Percentiles rank a stretch among this genome's conserved stretches.
Conservation (phyloP, 1,140 invertebrate genomes). For the Anthonomus grandis region DNA sequence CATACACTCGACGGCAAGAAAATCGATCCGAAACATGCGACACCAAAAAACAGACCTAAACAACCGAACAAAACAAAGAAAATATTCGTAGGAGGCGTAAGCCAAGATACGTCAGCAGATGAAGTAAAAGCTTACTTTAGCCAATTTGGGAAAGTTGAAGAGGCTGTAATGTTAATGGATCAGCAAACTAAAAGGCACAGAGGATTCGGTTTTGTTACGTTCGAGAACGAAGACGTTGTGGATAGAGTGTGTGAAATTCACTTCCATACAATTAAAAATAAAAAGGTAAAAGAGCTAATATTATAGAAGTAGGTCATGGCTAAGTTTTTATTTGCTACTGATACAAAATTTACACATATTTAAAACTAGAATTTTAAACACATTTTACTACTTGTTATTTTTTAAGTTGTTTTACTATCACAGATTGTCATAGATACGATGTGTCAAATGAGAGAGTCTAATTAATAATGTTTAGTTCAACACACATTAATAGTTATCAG, state of each 20-base stretch:
- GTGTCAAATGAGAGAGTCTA: no score
- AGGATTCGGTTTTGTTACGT: slow-evolving; percentile 89
- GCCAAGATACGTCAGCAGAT: slow-evolving; percentile 86
- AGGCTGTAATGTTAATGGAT: slow-evolving; percentile 93
- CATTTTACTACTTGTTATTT: no score
- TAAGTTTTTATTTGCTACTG: neutral
- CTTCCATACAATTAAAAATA: slow-evolving; percentile 89
- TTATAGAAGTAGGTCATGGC: neutral
- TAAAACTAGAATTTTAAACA: no score
- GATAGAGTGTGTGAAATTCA: slow-evolving; percentile 90
- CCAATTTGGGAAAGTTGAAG: slow-evolving; percentile 88
- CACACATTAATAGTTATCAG: no score
- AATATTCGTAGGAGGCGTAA: slow-evolving; percentile 88
- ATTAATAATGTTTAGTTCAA: no score
- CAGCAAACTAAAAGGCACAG: slow-evolving; percentile 89
- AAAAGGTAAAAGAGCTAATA: no score
- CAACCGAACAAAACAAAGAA: slow-evolving; percentile 85
- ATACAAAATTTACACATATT: neutral
- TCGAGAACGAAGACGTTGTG: slow-evolving; percentile 87
- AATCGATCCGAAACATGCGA: slow-evolving; percentile 90
- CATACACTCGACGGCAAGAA: slow-evolving; percentile 93
- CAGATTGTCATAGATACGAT: no score
- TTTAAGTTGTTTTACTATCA: no score
- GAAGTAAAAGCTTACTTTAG: slow-evolving; percentile 89
- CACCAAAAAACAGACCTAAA: slow-evolving; percentile 84